A percentile compares a stretch with the other conserved stretches of the same genome.
These are phyloP conservation scores for Calliopsis andreniformis DNA, from an alignment of 1,140 invertebrate species.

Conservation along the genomic window DNA sequence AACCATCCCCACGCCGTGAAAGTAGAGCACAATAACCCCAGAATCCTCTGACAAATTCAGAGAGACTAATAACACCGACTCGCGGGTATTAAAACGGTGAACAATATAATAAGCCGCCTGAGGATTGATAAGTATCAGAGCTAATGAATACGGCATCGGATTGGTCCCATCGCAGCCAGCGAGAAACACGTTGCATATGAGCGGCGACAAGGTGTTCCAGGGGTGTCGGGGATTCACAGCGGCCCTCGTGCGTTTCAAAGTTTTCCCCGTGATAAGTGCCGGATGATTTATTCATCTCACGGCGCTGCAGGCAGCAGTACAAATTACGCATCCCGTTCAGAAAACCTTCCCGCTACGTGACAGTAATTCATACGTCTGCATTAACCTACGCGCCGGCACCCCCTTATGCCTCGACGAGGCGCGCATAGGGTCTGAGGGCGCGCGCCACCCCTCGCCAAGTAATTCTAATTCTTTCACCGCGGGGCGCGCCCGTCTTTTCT, in stretches of 20 bases:
- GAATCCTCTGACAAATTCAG: no score
- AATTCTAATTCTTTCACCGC: slow-evolving; percentile 39
- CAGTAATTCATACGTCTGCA: slow-evolving; percentile 67
- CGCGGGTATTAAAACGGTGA: no score
- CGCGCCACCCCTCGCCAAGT: neutral
- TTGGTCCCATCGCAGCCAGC: no score
- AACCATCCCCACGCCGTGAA: no score
- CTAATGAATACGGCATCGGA: no score
- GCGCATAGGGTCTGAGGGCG: neutral
- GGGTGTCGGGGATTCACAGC: neutral
- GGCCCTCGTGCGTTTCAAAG: slow-evolving; percentile 46
- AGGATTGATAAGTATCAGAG: no score
- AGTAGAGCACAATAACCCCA: no score
- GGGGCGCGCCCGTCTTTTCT: neutral
- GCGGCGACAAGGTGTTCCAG: neutral
- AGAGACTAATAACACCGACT: no score
- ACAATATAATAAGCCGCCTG: no score
- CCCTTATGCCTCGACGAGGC: neutral
- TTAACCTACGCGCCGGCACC: slow-evolving; percentile 47
- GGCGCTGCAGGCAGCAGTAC: slow-evolving; percentile 60
- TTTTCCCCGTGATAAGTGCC: slow-evolving; percentile 64
- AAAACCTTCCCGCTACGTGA: slow-evolving; percentile 66
- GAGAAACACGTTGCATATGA: neutral
- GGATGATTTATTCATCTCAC: slow-evolving; percentile 69
- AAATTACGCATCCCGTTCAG: slow-evolving; percentile 68